phyloP scores from a whole-genome alignment of 1,140 invertebrate species.

The Sipha flava region DNA sequence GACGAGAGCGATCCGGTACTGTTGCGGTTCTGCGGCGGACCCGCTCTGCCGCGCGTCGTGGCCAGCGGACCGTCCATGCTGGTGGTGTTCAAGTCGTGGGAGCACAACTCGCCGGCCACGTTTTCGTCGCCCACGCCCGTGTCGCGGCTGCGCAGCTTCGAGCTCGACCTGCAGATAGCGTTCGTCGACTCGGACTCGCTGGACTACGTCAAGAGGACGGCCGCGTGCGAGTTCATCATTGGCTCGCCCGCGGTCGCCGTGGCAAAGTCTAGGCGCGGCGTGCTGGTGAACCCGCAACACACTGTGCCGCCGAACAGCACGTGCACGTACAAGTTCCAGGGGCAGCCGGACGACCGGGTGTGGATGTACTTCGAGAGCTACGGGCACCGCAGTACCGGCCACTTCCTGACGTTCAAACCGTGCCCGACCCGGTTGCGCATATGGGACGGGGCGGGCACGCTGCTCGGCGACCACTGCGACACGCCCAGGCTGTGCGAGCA shows the following conservation, averaged over 20 bases:
- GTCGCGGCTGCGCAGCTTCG: slow-evolving; percentile 45
- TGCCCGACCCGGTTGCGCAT: slow-evolving; percentile 54
- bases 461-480: slow-evolving; percentile 61
- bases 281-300: slow-evolving; percentile 67
- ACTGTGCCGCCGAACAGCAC: slow-evolving; percentile 75
- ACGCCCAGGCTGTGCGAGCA: slow-evolving; percentile 72
- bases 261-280: slow-evolving; percentile 50
- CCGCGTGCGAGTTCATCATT: slow-evolving; percentile 60
- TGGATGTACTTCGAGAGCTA: slow-evolving; percentile 83
- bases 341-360: slow-evolving; percentile 64
- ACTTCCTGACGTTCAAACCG: slow-evolving; percentile 33
- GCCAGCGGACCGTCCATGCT: slow-evolving; percentile 69
- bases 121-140: slow-evolving; percentile 34
- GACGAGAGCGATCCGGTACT: slow-evolving; percentile 67
- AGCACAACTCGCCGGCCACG: slow-evolving; percentile 40
- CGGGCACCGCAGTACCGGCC: slow-evolving; percentile 48
- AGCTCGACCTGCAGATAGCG: slow-evolving; percentile 76
- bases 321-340: slow-evolving; percentile 75
- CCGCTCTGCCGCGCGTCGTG: slow-evolving; percentile 65
- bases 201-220: slow-evolving; percentile 54
- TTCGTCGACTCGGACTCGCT: slow-evolving; percentile 73
- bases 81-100: slow-evolving; percentile 58
- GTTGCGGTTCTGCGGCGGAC: slow-evolving; percentile 77
- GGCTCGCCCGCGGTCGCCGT: slow-evolving; percentile 52
- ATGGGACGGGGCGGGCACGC: slow-evolving; percentile 49